Base-by-base conservation (phyloP, 2,113 vertebrate genomes). In the Nanorana parkeri region DNA sequence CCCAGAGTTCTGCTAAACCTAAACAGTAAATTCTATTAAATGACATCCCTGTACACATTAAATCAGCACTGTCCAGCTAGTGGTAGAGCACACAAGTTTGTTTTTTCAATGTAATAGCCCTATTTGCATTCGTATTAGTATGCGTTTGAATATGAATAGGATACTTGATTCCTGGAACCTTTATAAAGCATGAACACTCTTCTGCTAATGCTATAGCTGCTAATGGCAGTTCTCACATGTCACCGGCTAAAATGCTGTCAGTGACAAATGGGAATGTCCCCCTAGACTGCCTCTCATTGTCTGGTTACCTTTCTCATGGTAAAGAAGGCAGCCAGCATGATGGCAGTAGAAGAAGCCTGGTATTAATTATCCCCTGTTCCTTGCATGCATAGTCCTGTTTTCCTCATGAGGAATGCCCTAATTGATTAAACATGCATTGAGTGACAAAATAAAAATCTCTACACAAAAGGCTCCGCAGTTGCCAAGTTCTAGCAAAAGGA, bases 311-410 rank as follows among this genome's bases (percentile, higher is more conserved):
- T 55, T 81, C 41, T 56, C 60, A 56, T 73, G 28, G 61, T 7
- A 26, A 47, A 61, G 26, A 60, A n/a, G 19, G 63, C 51, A 26
- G 23, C 36, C 8, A 29, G 51, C 29, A 23, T 41, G 36, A 41
- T 54, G 47, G n/a, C 16, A 17, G 19, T 10, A 23, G 58, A 55
- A 24, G 65, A 68, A 56, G 47, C 24, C 51, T 66, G 80, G 19
- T 75, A 67, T 81, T 73, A 75, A 81, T 66, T 26, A 81, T 52
- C 47, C 17, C n/a, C 41, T 36, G 60, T 52, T 60, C 23, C 60
- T 28, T 52, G 47, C 60, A 81, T 72, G 51, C 60, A 36, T 17
- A 52, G 23, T 29, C 13, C 61, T 17, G 17, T 10, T 0, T 32
- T 11, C 5, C 17, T 67, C 15, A 24, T 55, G 1, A 23, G 0